Percentiles rank a stretch among this genome's conserved stretches.
These are phyloP conservation scores for Siniperca undulata DNA, from an alignment of 2,797 vertebrate species.

Conservation along the genomic window DNA sequence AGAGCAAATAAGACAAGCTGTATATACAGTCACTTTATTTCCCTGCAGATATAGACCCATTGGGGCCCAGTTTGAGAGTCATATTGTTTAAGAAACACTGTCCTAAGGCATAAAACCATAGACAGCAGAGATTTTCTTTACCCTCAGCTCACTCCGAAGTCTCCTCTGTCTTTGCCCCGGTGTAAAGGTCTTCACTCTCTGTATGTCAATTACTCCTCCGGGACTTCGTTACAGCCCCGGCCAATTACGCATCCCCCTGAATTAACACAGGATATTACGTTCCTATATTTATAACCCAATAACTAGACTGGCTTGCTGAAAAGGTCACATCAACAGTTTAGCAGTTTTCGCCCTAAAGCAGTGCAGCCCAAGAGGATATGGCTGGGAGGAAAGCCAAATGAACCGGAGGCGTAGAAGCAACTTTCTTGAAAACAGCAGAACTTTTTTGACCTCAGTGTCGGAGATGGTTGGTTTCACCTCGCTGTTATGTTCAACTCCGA, in stretches of 20 bases:
- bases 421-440: slow-evolving; percentile 20
- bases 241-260: slow-evolving; percentile 72
- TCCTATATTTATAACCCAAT: slow-evolving; percentile 77
- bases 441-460: slow-evolving; percentile 37
- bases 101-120: slow-evolving; percentile 33
- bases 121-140: slow-evolving; percentile 33
- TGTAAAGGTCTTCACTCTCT: slow-evolving; percentile 65
- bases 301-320: slow-evolving; percentile 68
- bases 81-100: slow-evolving; percentile 28
- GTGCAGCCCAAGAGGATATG: slow-evolving; percentile 50
- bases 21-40: slow-evolving; percentile 34
- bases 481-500: background rate
- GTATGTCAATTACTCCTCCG: slow-evolving; percentile 69
- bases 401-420: slow-evolving; percentile 19
- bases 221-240: slow-evolving; percentile 68
- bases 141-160: slow-evolving; percentile 24
- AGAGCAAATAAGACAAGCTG: slow-evolving; percentile 44
- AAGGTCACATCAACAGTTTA: slow-evolving; percentile 81
- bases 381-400: slow-evolving; percentile 53
- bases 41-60: slow-evolving; percentile 29
- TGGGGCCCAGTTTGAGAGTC: slow-evolving; percentile 10
- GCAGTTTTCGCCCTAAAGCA: slow-evolving; percentile 56
- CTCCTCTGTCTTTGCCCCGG: slow-evolving; percentile 27
- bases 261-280: slow-evolving; percentile 79
- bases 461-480: slow-evolving; percentile 33